Base-by-base conservation (phyloP, 2,797 vertebrate genomes). In the Cygnus olor region DNA sequence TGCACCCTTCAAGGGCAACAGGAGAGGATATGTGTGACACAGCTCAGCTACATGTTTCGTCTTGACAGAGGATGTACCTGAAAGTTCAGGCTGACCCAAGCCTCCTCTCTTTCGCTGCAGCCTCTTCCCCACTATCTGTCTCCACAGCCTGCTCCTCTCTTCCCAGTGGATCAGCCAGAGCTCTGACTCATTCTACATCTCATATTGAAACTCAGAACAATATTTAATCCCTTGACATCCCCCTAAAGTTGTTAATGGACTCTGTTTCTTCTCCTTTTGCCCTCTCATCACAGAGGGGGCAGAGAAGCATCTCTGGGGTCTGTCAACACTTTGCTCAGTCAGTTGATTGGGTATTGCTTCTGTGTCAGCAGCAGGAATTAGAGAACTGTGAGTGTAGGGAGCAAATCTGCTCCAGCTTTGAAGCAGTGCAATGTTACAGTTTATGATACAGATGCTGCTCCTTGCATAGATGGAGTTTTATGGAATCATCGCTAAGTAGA, bases 171-270 rank as follows among this genome's bases (percentile, higher is more conserved):
- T 88, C 86, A 91, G 53, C 53, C 88, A 78, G 82, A 95, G 38
- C 63, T 94, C 74, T 92, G 95, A 92, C 81, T 95, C 93, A 94
- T 71, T 85, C 73, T 53, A 49, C 64, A 51, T 58, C 65, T 85
- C 49, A 28, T 58, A n/a, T 74, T 66, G 70, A 57, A 82, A 77
- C 86, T 94, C 92, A 93, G 88, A 95, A 78, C 88, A 93, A 79
- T 93, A 85, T 94, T 95, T 95, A 97, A 90, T 96, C 93, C 90
- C 93, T 85, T 87, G 92, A 81, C 88, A 94, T 57, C 21, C 38
- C 54, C 45, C 45, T 93, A 51, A 79, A 91, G 68, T 69, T 83
- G 74, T 74, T 95, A 96, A 94, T 94, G 92, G 92, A 90, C 77
- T 94, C 56, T 80, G 24, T 79, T 95, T 91, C 72, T 91, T 93